phyloP scores from a whole-genome alignment of 2,113 vertebrate genomes.

The Melospiza melodia region DNA sequence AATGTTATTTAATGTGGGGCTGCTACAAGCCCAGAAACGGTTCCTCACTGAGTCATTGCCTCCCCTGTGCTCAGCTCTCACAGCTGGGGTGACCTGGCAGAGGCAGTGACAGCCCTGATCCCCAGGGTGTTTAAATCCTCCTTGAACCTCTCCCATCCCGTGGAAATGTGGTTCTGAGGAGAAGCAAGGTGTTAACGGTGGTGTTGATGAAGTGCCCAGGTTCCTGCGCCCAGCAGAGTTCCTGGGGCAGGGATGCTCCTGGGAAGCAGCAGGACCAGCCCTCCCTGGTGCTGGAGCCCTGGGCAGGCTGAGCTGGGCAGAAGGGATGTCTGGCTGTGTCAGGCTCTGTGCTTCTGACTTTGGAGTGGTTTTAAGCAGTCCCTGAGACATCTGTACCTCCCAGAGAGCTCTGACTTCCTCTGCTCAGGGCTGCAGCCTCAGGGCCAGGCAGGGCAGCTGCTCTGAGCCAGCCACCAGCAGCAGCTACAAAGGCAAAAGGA shows the following conservation, averaged over 20 bases:
- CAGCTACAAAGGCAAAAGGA: background rate
- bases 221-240: background rate
- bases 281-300: accelerated
- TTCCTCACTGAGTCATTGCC: background rate
- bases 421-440: background rate
- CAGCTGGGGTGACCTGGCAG: background rate
- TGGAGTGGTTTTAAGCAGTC: background rate
- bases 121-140: background rate
- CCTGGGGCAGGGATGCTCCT: background rate
- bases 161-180: background rate
- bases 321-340: background rate
- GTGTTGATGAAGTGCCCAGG: accelerated
- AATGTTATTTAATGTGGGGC: background rate
- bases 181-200: accelerated
- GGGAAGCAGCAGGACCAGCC: background rate
- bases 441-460: background rate
- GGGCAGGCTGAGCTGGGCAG: background rate
- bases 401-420: background rate
- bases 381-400: background rate
- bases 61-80: background rate
- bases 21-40: background rate
- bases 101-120: background rate
- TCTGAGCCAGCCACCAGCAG: background rate
- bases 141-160: background rate
- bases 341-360: background rate